Evolutionary conservation across 2,113 vertebrate species (phyloP).

Genomic region (Synchiropus splendidus): DNA sequence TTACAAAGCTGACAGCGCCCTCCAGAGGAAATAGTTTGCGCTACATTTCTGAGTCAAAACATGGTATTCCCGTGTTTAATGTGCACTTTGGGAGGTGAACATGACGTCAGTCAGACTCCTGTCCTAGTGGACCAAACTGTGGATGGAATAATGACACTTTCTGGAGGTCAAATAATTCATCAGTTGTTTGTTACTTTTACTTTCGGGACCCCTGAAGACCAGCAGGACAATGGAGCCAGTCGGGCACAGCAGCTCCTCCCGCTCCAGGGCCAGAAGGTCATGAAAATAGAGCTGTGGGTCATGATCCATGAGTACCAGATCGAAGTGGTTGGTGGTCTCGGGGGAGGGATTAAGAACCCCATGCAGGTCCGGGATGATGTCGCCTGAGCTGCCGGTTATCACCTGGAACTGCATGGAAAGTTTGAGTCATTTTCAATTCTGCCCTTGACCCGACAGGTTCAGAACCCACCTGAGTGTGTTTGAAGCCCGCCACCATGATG

Average conservation of each 20-base stretch:
- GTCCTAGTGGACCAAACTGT: too few relatives aligned
- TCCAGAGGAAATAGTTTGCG: conserved; percentile 18
- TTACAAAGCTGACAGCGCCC: conserved; percentile 18
- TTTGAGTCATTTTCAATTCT: background rate
- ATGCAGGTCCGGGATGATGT: conserved; percentile 39
- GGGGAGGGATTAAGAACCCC: conserved; percentile 6
- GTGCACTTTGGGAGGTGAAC: too few relatives aligned
- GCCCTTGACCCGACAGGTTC: too few relatives aligned
- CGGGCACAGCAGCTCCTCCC: conserved; percentile 32
- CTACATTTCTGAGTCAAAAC: conserved; percentile 9
- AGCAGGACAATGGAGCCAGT: conserved; percentile 51
- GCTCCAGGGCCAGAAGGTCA: conserved; percentile 51
- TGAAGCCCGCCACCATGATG: conserved; percentile 61
- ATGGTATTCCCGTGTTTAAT: too few relatives aligned
- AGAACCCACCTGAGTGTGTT: conserved; percentile 36
- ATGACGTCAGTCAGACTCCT: too few relatives aligned
- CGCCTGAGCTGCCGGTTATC: conserved; percentile 40
- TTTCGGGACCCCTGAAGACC: conserved; percentile 21
- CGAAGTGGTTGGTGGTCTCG: conserved; percentile 8
- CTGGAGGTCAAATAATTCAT: background rate
- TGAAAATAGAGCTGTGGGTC: conserved; percentile 46
- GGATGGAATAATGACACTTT: too few relatives aligned
- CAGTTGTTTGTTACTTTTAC: conserved; percentile 9
- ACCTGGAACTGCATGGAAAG: conserved; percentile 54
- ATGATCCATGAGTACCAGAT: conserved; percentile 62